Base-by-base conservation (phyloP, 2,113 vertebrate genomes). In the Miniopterus natalensis region DNA sequence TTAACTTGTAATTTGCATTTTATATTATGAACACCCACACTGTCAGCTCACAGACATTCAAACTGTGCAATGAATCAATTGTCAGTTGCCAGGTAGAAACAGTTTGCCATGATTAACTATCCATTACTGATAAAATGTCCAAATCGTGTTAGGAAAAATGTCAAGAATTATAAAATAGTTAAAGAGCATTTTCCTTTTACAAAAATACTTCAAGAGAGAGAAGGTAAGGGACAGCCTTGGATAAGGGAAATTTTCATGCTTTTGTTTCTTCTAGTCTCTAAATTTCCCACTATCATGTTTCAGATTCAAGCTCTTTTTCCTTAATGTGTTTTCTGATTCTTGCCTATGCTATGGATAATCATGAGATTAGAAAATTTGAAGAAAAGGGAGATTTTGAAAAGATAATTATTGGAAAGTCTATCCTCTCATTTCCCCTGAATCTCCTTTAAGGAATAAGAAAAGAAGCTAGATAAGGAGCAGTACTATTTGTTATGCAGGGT, bases 1-100 rank as follows among this genome's bases (percentile, higher is more conserved):
- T 81, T 18, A 55, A 77, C 25, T 71, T 90, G 42, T 51, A 40
- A 87, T 93, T 83, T 90, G 15, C 31, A 75, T 71, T 90, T 86
- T 9, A 6, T 55, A 25, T 83, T 81, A 49, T n/a, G 53, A 90
- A 40, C 25, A 51, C 5, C 25, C 15, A 25, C 18, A 21, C 12
- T 78, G 15, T 71, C 45, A 53, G 51, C n/a, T 21, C 29, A 40
- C 17, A 75, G 57, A 29, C n/a, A 66, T 80, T 90, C 49, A 86
- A 40, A 70, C 36, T 86, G 25, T 78, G 23, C 18, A 49, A 12
- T 90, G 45, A 15, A 55, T 86, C 75, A 55, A 71, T 65, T 70
- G 2, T 51, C 49, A 88, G 6, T 36, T 88, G 49, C 25, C 31
- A 87, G 15, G 59, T 51, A 42, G 45, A 77, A 90, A 71, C 51